Evolutionary conservation across 2,888 invertebrate genomes (phyloP).

Genomic region (Parochlus steinenii): DNA sequence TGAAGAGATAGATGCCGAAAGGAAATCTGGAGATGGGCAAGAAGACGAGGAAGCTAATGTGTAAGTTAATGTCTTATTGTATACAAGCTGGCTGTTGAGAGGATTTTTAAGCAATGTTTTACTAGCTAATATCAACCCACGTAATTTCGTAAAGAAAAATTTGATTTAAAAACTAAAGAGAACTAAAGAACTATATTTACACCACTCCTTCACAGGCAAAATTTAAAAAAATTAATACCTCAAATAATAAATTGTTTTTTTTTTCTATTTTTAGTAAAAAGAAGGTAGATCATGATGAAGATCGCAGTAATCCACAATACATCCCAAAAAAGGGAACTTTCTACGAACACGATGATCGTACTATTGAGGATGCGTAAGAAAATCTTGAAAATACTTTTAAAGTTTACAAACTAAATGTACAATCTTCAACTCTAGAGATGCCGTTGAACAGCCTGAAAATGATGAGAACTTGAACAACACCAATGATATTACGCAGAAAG

Average conservation of each 20-base stretch:
- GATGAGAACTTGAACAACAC: slow-evolving; percentile 19
- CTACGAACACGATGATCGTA: slow-evolving; percentile 90
- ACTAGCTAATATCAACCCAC: no score
- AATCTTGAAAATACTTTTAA: no score
- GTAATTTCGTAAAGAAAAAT: no score
- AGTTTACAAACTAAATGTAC: slow-evolving; percentile 8
- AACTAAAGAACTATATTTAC: no score
- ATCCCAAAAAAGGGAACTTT: slow-evolving; percentile 92
- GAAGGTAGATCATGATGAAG: slow-evolving; percentile 83
- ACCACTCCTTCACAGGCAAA: no score
- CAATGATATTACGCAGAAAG: no score
- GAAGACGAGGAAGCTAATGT: slow-evolving; percentile 21
- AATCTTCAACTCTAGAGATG: neutral
- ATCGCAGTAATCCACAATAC: slow-evolving; percentile 90
- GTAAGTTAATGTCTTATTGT: neutral
- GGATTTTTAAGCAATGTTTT: slow-evolving; percentile 5
- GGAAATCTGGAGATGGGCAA: slow-evolving; percentile 18
- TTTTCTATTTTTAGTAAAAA: no score
- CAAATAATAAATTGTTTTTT: no score
- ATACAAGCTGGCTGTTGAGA: neutral
- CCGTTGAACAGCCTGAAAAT: slow-evolving; percentile 16
- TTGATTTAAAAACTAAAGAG: no score
- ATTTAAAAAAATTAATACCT: no score
- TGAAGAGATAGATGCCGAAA: slow-evolving; percentile 5
- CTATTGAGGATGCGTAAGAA: slow-evolving; percentile 48